A percentile compares a stretch with the other conserved stretches of the same genome.
phyloP scores from a whole-genome alignment of 2,797 vertebrate genomes.

The Octomys mimax region DNA sequence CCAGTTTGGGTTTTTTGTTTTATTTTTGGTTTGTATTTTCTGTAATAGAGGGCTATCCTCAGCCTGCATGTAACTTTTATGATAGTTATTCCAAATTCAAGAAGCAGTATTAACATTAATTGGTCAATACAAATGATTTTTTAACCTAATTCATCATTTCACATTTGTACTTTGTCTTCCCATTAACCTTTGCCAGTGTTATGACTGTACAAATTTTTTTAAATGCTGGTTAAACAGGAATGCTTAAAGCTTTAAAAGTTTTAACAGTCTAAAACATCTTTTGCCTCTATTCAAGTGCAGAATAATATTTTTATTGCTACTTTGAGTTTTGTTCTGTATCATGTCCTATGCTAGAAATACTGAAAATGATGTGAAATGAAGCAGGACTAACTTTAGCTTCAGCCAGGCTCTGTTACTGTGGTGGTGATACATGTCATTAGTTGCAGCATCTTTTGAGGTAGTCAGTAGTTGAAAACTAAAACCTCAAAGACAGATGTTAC shows the following conservation, averaged over 20 bases:
- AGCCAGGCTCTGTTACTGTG: conserved; percentile 83
- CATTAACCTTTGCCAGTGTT: conserved; percentile 91
- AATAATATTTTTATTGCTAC: conserved; percentile 86
- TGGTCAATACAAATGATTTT: conserved; percentile 88
- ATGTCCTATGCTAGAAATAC: conserved; percentile 87
- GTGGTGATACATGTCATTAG: conserved; percentile 85
- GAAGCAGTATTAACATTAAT: conserved; percentile 91
- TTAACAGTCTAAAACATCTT: conserved; percentile 83
- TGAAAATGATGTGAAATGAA: conserved; percentile 87
- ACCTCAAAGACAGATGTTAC: conserved; percentile 85
- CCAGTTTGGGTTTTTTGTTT: conserved; percentile 41
- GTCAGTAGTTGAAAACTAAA: conserved; percentile 84
- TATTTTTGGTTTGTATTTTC: conserved; percentile 61
- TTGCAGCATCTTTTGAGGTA: conserved; percentile 86
- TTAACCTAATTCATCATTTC: conserved; percentile 86
- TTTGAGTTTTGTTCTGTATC: conserved; percentile 86
- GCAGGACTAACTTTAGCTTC: conserved; percentile 86
- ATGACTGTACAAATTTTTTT: conserved; percentile 86
- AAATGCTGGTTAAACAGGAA: conserved; percentile 89
- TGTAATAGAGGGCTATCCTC: conserved; percentile 84
- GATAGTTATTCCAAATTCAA: conserved; percentile 88
- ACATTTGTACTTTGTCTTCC: conserved; percentile 89
- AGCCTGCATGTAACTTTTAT: conserved; percentile 92
- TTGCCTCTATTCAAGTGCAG: conserved; percentile 88
- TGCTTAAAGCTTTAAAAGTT: conserved; percentile 90